A percentile compares a stretch with the other conserved stretches of the same genome.
These are phyloP conservation scores for Harmothoe impar DNA, from an alignment of 2,888 invertebrate genomes.

Conservation along the genomic window DNA sequence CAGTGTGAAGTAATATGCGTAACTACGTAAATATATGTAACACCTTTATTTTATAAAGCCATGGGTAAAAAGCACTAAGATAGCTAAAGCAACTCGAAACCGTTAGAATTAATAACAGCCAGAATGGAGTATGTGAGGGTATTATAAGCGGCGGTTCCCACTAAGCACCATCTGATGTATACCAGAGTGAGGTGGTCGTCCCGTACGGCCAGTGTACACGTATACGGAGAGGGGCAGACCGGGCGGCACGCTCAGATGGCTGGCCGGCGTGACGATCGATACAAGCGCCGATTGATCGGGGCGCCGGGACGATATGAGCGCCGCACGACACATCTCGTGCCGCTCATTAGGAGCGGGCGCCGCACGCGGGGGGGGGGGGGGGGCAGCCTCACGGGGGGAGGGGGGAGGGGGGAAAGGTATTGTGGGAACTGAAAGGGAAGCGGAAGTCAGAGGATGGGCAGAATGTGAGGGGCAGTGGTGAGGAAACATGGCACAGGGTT, in stretches of 20 bases:
- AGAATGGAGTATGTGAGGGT: too few relatives aligned
- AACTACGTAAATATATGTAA: too few relatives aligned
- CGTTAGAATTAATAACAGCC: too few relatives aligned
- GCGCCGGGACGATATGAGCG: slow-evolving; percentile 11
- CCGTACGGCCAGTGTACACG: neutral
- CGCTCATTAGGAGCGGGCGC: neutral
- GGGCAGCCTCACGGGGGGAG: neutral
- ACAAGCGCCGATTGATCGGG: neutral
- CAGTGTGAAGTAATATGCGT: too few relatives aligned
- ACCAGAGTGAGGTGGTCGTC: neutral
- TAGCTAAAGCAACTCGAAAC: too few relatives aligned
- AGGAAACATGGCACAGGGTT: neutral
- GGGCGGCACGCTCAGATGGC: slow-evolving; percentile 14
- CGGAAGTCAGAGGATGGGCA: neutral
- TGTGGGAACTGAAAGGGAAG: neutral
- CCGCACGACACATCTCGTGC: slow-evolving; percentile 38
- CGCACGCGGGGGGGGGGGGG: neutral
- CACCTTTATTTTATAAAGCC: too few relatives aligned
- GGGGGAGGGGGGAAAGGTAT: neutral
- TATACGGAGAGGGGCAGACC: neutral
- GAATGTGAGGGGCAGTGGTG: slow-evolving; percentile 20
- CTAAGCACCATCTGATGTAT: neutral
- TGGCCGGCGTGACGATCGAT: slow-evolving; percentile 1
- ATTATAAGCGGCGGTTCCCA: neutral
- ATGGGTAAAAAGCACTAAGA: too few relatives aligned